These are phyloP conservation scores for Phaethornis superciliosus DNA, from an alignment of 2,113 vertebrate genomes.

Conservation along the genomic window DNA sequence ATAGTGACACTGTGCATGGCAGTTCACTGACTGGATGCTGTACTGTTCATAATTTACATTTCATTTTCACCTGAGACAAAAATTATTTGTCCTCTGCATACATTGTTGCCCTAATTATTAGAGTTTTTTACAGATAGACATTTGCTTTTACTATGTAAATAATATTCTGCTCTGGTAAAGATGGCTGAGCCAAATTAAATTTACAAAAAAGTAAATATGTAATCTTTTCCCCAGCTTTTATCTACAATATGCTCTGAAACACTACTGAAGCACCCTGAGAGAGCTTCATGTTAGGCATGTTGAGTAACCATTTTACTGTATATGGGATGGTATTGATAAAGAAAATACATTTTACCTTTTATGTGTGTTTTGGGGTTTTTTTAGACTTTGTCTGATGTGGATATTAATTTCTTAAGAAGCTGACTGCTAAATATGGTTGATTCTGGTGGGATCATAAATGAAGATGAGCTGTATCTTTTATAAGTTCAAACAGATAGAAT, in stretches of 20 bases:
- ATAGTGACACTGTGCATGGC: neutral
- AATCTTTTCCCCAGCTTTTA: neutral
- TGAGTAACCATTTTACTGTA: neutral
- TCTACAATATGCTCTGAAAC: neutral
- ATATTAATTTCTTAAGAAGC: neutral
- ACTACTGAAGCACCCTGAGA: neutral
- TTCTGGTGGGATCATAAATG: neutral
- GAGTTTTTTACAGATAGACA: neutral
- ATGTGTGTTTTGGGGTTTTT: neutral
- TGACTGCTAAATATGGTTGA: neutral
- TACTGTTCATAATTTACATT: neutral
- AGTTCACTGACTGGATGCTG: neutral
- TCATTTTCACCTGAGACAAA: neutral
- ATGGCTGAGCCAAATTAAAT: neutral
- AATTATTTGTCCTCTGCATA: neutral
- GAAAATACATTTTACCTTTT: neutral
- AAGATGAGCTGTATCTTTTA: neutral
- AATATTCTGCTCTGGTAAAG: neutral
- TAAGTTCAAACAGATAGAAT: neutral
- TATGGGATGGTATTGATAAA: neutral
- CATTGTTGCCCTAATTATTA: neutral
- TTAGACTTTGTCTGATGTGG: neutral
- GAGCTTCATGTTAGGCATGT: neutral
- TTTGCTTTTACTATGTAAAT: neutral
- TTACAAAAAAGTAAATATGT: neutral